Percentiles rank a stretch among this genome's conserved stretches.
phyloP scores from a whole-genome alignment of 2,888 invertebrate genomes.

The Eledona agricola region DNA sequence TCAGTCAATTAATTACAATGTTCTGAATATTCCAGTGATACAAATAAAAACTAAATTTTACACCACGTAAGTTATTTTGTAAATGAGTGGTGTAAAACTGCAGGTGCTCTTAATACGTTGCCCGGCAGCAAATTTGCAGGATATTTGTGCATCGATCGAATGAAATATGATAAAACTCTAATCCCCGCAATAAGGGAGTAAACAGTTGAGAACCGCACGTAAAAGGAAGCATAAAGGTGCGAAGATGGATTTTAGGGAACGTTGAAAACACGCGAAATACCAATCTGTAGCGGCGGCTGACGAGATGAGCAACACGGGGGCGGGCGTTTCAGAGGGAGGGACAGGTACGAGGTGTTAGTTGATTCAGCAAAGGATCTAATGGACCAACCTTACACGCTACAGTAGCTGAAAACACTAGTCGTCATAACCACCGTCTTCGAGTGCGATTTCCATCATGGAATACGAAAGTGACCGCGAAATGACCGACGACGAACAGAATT shows the following conservation, averaged over 20 bases:
- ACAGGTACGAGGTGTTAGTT: slow-evolving; percentile 54
- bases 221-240: slow-evolving; percentile 58
- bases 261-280: slow-evolving; percentile 61
- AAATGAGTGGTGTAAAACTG: no score
- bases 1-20: no score
- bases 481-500: slow-evolving; percentile 43
- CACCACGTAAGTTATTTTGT: no score
- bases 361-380: slow-evolving; percentile 58
- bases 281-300: slow-evolving; percentile 59
- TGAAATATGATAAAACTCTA: slow-evolving; percentile 21
- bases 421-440: slow-evolving; percentile 43
- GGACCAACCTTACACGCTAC: slow-evolving; percentile 52
- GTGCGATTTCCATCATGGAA: slow-evolving; percentile 26
- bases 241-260: slow-evolving; percentile 60
- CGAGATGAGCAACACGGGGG: slow-evolving; percentile 49
- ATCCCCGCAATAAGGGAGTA: slow-evolving; percentile 42
- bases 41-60: no score
- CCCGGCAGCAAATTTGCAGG: no score
- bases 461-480: slow-evolving; percentile 39
- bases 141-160: slow-evolving; percentile 1
- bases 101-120: no score
- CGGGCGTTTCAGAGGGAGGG: slow-evolving; percentile 43
- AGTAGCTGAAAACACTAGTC: slow-evolving; percentile 47
- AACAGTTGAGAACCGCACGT: slow-evolving; percentile 46
- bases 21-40: no score